A percentile compares a stretch with the other conserved stretches of the same genome.
Conservation (phyloP, 2,113 vertebrate species). For the Pimephales promelas region DNA sequence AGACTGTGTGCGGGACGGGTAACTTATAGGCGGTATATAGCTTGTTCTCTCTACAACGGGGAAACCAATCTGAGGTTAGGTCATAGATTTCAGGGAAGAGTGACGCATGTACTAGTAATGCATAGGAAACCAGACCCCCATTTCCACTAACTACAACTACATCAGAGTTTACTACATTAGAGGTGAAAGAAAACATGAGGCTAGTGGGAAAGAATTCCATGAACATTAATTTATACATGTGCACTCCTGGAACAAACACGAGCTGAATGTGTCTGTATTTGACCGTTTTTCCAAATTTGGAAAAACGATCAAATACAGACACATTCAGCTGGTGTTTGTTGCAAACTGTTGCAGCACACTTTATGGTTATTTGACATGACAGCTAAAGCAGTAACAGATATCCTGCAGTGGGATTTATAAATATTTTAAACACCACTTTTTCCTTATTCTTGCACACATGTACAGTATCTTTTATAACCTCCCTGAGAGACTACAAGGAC, state of each 20-base stretch:
- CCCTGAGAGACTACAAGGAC: neutral
- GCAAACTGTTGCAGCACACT: neutral
- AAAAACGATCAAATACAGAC: neutral
- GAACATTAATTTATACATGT: neutral
- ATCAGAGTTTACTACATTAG: neutral
- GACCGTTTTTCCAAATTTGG: no score
- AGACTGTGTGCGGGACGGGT: no score
- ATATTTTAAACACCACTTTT: neutral
- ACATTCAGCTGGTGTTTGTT: neutral
- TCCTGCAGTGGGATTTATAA: neutral
- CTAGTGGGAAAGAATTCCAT: neutral
- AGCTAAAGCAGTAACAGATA: neutral
- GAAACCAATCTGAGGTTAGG: conserved; percentile 30
- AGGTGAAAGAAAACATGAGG: neutral
- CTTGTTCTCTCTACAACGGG: neutral
- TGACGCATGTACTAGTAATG: conserved; percentile 18
- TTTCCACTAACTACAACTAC: neutral
- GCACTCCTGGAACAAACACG: neutral
- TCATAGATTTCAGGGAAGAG: conserved; percentile 32
- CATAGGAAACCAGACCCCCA: conserved; percentile 3
- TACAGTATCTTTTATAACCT: neutral
- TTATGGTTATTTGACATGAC: neutral
- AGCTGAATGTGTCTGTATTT: no score
- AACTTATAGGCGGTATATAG: neutral
- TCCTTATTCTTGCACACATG: neutral